These are phyloP conservation scores for Hermatobates lingyangjiaoensis DNA, from an alignment of 1,140 invertebrate species.

Conservation along the genomic window DNA sequence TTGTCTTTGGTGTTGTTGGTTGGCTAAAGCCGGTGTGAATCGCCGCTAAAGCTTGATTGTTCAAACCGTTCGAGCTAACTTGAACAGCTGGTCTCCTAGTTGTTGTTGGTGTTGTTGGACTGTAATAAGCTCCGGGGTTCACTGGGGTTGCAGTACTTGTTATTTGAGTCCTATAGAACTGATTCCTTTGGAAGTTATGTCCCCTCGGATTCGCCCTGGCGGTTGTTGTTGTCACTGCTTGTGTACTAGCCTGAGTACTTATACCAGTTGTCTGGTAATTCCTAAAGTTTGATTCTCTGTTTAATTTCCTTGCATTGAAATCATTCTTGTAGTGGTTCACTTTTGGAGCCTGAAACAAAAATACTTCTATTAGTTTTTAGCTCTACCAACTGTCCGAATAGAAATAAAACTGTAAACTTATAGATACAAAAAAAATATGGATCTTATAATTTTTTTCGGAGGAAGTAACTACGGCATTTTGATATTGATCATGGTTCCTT, in stretches of 20 bases:
- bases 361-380: no score
- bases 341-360: not conserved
- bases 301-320: not conserved
- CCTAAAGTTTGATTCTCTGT: constrained; percentile 1
- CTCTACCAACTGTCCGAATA: no score
- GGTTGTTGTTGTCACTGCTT: not conserved
- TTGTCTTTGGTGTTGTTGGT: not conserved
- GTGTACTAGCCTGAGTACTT: no score
- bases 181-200: not conserved
- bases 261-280: no score
- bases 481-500: no score
- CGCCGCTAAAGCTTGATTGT: not conserved
- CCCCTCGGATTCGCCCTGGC: not conserved
- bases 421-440: no score
- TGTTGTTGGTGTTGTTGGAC: constrained; percentile 5
- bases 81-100: not conserved
- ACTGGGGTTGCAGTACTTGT: not conserved
- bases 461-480: no score
- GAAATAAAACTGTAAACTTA: no score
- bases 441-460: no score
- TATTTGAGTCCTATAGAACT: not conserved
- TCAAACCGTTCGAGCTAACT: not conserved
- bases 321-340: not conserved
- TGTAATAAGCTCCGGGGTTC: not conserved
- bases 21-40: not conserved